A percentile compares a stretch with the other conserved stretches of the same genome.
Conservation (phyloP, 1,140 invertebrate species). For the Sesamia nonagrioides region DNA sequence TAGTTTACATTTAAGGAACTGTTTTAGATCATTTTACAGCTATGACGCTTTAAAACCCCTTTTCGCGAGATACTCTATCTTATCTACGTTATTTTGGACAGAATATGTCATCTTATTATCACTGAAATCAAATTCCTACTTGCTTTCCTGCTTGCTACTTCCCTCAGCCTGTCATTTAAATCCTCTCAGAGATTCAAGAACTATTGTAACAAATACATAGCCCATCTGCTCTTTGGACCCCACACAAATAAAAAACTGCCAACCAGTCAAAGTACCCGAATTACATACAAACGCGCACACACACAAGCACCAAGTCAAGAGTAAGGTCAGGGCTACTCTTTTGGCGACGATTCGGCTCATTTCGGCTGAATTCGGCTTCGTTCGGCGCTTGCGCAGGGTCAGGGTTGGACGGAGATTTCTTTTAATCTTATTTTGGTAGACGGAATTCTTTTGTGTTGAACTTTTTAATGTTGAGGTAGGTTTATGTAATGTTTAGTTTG, state of each 20-base stretch:
- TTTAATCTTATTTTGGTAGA: constrained; percentile 47
- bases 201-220: not conserved
- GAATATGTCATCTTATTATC: too few relatives aligned
- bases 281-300: constrained; percentile 66
- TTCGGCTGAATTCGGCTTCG: constrained; percentile 68
- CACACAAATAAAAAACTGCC: constrained; percentile 66
- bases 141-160: too few relatives aligned
- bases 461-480: constrained; percentile 52
- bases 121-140: too few relatives aligned
- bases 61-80: too few relatives aligned
- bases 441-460: constrained; percentile 25
- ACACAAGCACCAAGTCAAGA: constrained; percentile 64
- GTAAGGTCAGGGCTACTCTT: constrained; percentile 78
- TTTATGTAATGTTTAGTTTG: constrained; percentile 39
- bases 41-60: too few relatives aligned
- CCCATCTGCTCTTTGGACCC: constrained; percentile 63
- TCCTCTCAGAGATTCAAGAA: constrained; percentile 3
- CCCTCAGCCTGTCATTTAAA: not conserved
- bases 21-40: too few relatives aligned
- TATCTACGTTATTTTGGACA: too few relatives aligned
- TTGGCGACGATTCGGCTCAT: constrained; percentile 62
- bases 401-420: constrained; percentile 57
- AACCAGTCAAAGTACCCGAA: constrained; percentile 73
- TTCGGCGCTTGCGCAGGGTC: constrained; percentile 64
- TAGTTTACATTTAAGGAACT: too few relatives aligned